These are phyloP conservation scores for Phania funesta DNA, from an alignment of 2,888 invertebrate genomes.

Conservation along the genomic window DNA sequence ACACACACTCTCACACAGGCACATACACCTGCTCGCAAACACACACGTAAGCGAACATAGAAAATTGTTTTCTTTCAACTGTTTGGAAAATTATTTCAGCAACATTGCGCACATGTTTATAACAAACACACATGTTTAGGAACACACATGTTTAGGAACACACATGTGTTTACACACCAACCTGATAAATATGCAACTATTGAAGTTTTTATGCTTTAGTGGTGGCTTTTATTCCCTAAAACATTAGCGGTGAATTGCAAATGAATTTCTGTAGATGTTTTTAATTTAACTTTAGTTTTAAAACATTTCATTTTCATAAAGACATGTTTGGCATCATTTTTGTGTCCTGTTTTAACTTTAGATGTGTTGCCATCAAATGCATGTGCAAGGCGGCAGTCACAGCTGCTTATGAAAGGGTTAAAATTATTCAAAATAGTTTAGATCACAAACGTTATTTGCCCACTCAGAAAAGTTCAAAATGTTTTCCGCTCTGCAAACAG, in stretches of 20 bases:
- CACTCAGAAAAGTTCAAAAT: no score
- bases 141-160: neutral
- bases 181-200: neutral
- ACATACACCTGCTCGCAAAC: neutral
- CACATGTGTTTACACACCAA: neutral
- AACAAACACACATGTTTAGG: no score
- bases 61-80: conserved; percentile 5
- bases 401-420: no score
- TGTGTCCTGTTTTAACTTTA: neutral
- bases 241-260: neutral
- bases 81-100: neutral
- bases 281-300: neutral
- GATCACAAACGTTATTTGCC: no score
- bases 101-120: neutral
- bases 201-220: neutral
- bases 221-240: neutral
- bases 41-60: neutral
- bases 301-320: neutral
- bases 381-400: no score
- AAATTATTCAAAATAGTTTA: no score
- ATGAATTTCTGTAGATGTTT: neutral
- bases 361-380: no score
- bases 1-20: neutral
- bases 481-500: no score
- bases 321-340: neutral